Base-by-base conservation (phyloP, 2,888 invertebrate genomes). In the Conchocele bisecta region DNA sequence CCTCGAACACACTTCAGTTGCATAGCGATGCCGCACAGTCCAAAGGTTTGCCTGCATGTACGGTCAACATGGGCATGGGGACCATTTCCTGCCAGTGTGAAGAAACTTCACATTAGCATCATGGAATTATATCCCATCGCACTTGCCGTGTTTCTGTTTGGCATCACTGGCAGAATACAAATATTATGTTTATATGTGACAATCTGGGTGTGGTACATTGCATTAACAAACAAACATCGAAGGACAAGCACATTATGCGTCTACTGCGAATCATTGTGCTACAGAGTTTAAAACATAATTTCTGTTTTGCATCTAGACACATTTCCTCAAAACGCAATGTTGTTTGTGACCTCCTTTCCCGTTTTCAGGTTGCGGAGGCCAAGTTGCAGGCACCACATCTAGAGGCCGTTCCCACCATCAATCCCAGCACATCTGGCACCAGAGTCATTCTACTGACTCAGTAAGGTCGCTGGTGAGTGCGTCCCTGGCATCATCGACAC, bases 171-270 rank as follows among this genome's bases (percentile, higher is more conserved):
- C 31, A 26, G 29, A 67, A 67, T 28, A 44, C 53, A 60, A 59
- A 66, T 24, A 66, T 66, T 17, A 11, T 66, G 7, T 66, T 66
- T n/a, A 26, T 69, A 11, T 63, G 59, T 46, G 67, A 67, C 31
- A 67, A 67, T 31, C 26, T 63, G n/a, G 31, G 48, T 5, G 54
- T 57, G 28, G 69, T 69, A 15, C 37, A 63, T 35, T 69, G 63
- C 33, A 11, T 69, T 9, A 69, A 69, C 28, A 63, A 44, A 29
- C 69, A 69, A 41, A 57, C 69, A 1, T 63, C 51, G 9, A 70
- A 70, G 41, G 63, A 70, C 35, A 28, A 57, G n/a, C 17, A 35
- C 22, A 63, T 70, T 26, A 70, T 70, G 69, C 61, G 57, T 17
- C 51, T 70, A 22, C 22, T 64, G 5, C 26, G 70, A 22, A 37